A percentile compares a stretch with the other conserved stretches of the same genome.
Conservation (phyloP, 2,888 invertebrate species). For the Drosophila nigricruria region DNA sequence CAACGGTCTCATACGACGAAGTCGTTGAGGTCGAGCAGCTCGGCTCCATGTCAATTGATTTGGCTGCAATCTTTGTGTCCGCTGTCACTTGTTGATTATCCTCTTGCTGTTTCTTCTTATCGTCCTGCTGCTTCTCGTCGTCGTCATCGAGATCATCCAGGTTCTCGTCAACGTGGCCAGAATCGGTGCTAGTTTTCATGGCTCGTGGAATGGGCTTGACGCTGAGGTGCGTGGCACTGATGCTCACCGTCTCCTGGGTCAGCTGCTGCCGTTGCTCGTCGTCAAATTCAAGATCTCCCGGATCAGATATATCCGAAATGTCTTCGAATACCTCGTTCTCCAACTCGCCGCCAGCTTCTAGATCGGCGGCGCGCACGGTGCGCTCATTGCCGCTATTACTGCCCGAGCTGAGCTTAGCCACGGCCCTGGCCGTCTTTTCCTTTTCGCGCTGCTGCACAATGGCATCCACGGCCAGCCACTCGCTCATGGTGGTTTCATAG, state of each 20-base stretch:
- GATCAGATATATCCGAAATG: conserved; percentile 86
- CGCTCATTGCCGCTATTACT: conserved; percentile 87
- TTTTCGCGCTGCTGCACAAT: conserved; percentile 93
- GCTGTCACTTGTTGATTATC: conserved; percentile 22
- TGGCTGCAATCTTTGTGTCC: conserved; percentile 18
- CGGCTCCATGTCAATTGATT: conserved; percentile 31
- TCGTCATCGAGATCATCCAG: conserved; percentile 83
- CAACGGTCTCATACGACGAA: conserved; percentile 85
- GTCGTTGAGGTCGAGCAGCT: conserved; percentile 84
- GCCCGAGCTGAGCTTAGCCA: conserved; percentile 93
- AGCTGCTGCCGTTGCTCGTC: conserved; percentile 62
- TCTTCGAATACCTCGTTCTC: conserved; percentile 87
- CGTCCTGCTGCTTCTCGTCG: conserved; percentile 45
- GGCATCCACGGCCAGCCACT: conserved; percentile 97
- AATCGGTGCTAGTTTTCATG: conserved; percentile 85
- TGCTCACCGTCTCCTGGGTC: conserved; percentile 19
- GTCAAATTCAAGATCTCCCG: conserved; percentile 84
- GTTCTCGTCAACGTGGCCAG: conserved; percentile 84
- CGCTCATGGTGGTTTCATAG: conserved; percentile 96
- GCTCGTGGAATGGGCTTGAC: conserved; percentile 82
- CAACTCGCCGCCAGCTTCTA: conserved; percentile 87
- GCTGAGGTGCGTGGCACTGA: conserved; percentile 54
- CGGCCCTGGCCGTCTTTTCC: conserved; percentile 93
- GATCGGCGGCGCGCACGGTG: conserved; percentile 85
- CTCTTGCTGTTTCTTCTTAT: background rate